phyloP scores from a whole-genome alignment of 2,888 invertebrate species.

The Papilio gigon region DNA sequence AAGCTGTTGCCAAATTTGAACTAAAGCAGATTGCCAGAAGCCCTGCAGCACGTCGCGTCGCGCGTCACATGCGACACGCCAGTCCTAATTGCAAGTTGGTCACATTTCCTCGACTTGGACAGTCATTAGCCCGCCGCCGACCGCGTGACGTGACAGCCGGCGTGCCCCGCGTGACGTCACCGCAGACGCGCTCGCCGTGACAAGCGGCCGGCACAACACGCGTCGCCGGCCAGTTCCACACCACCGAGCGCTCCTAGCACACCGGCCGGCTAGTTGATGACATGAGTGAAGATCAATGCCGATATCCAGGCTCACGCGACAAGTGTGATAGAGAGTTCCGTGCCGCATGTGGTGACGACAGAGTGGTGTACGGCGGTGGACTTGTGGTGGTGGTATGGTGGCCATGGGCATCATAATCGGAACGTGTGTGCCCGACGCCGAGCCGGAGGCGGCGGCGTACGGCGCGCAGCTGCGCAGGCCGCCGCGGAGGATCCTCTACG shows the following conservation, averaged over 20 bases:
- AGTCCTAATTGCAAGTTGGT: constrained; percentile 10
- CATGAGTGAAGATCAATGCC: neutral
- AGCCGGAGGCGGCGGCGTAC: constrained; percentile 80
- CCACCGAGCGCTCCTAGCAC: constrained; percentile 40
- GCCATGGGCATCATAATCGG: constrained; percentile 88
- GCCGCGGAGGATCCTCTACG: constrained; percentile 75
- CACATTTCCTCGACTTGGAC: constrained; percentile 40
- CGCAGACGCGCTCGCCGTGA: constrained; percentile 49
- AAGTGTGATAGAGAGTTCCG: neutral
- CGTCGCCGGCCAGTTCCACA: constrained; percentile 44
- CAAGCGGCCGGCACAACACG: constrained; percentile 28
- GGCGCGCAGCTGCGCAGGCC: constrained; percentile 71
- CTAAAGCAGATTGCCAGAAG: neutral
- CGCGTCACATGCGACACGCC: neutral
- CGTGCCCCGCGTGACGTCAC: constrained; percentile 57
- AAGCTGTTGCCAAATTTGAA: constrained; percentile 13
- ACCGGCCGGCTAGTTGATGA: constrained; percentile 13
- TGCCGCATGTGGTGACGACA: constrained; percentile 3
- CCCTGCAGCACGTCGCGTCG: neutral
- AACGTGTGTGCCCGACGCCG: constrained; percentile 87
- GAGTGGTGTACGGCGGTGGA: constrained; percentile 46
- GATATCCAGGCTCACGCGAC: neutral
- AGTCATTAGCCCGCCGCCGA: constrained; percentile 46
- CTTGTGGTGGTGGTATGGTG: constrained; percentile 59
- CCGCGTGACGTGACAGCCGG: constrained; percentile 49